phyloP scores from a whole-genome alignment of 2,113 vertebrate genomes.

The Ceyx cyanopectus region DNA sequence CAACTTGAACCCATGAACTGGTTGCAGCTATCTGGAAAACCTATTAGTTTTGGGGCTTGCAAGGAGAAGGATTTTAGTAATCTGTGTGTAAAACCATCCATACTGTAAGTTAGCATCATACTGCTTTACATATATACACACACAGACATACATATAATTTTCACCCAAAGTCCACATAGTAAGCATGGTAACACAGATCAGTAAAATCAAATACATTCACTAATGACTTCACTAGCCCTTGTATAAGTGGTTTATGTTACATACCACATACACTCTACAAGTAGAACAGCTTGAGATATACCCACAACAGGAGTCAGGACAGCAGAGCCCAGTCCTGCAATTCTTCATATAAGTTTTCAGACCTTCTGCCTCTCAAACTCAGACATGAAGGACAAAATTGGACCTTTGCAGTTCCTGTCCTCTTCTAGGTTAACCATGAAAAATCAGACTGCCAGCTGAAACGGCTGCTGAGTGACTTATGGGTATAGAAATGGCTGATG shows the following conservation, averaged over 20 bases:
- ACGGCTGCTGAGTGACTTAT: neutral
- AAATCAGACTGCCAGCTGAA: neutral
- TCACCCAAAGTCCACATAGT: neutral
- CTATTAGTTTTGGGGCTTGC: neutral
- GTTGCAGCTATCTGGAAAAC: neutral
- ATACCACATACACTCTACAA: neutral
- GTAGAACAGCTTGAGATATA: neutral
- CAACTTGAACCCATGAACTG: neutral
- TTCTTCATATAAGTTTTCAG: neutral
- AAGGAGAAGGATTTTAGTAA: neutral
- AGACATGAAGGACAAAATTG: neutral
- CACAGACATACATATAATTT: neutral
- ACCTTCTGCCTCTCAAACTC: neutral
- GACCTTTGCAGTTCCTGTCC: neutral
- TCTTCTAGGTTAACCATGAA: neutral
- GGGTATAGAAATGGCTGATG: neutral
- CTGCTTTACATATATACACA: too few relatives aligned
- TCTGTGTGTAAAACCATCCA: neutral
- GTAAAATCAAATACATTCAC: neutral
- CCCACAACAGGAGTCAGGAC: neutral
- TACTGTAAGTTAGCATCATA: neutral
- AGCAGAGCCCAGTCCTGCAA: neutral
- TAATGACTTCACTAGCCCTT: neutral
- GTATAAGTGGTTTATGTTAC: neutral
- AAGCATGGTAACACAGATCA: neutral